Evolutionary conservation across 2,888 invertebrate species (phyloP).

Genomic region (Microctonus brassicae): DNA sequence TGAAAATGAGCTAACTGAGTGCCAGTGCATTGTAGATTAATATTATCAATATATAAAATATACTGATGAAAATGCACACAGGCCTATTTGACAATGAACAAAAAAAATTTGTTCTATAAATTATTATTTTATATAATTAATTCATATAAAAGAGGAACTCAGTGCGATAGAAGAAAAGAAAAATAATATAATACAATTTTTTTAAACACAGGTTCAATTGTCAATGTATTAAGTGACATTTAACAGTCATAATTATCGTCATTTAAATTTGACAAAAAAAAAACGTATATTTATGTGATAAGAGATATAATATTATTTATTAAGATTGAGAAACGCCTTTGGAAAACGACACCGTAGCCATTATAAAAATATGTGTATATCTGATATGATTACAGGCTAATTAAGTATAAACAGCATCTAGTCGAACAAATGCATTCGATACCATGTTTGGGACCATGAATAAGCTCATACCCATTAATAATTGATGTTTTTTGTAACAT

Average conservation of each 20-base stretch:
- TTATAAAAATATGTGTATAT: neutral
- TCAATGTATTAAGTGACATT: constrained; percentile 40
- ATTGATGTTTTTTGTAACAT: neutral
- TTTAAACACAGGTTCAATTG: constrained; percentile 46
- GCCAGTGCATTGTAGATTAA: constrained; percentile 53
- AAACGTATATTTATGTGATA: constrained; percentile 62
- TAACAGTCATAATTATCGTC: constrained; percentile 51
- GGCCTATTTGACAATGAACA: constrained; percentile 57
- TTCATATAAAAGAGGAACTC: no score
- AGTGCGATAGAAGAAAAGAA: constrained; percentile 27
- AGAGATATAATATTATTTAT: constrained; percentile 52
- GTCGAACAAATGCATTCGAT: constrained; percentile 23
- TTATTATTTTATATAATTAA: constrained; percentile 66
- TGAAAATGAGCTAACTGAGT: constrained; percentile 68
- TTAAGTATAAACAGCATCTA: constrained; percentile 25
- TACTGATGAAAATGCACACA: constrained; percentile 53
- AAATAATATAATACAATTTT: constrained; percentile 34
- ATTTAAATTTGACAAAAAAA: constrained; percentile 57
- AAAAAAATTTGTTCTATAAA: constrained; percentile 63
- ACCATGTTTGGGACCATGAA: constrained; percentile 47
- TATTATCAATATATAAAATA: constrained; percentile 29
- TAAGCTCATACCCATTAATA: constrained; percentile 40
- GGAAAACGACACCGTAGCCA: constrained; percentile 35
- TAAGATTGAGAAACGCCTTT: constrained; percentile 41
- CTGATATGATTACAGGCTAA: constrained; percentile 27